Evolutionary conservation across 2,797 vertebrate genomes (phyloP), one percentile per base, ranked within the genome.

Genomic region (Varecia variegata): DNA sequence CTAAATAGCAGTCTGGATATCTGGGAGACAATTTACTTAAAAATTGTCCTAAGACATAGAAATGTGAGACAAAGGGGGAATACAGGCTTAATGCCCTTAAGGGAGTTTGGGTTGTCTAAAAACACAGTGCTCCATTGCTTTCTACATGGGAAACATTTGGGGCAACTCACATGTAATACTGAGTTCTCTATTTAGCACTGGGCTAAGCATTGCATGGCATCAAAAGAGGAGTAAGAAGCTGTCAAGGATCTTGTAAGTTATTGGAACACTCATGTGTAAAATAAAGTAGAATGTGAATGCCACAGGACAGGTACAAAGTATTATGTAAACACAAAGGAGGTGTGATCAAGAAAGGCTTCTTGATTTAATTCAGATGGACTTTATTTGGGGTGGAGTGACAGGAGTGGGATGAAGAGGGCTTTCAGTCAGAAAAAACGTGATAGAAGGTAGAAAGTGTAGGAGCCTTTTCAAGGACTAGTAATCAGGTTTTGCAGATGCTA

Each of bases 1-100:
- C 45, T 87, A 70, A 91, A 20, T 62, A 92, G 81, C 79, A 87
- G 18, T 88, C n/a, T 94, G 73, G 47, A 2, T 89, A 71, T 92
- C 21, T 96, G 80, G 58, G 80, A 93, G n/a, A 50, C 50, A 88
- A 0, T 83, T 88, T 88, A 74, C 35, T 87, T 92, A 92, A 88
- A 97, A 85, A 62, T 76, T 71, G 90, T 52, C 45, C 52, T 77
- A 80, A 62, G 47, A 73, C 30, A 73, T 80, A 82, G 60, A 93
- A 90, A 95, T 92, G 15, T 90, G 84, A 88, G 77, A 92, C 38
- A 74, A 12, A 96, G 43, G 52, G 50, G 62, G 45, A 86, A 70
- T 96, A n/a, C 38, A 15, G 86, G 40, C 65, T 82, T 86, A 56
- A 21, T 91, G 90, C 23, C 15, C 47, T 45, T 35, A 82, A 81